Conservation (phyloP, 2,797 vertebrate species). For the Sebastes glaucus region DNA sequence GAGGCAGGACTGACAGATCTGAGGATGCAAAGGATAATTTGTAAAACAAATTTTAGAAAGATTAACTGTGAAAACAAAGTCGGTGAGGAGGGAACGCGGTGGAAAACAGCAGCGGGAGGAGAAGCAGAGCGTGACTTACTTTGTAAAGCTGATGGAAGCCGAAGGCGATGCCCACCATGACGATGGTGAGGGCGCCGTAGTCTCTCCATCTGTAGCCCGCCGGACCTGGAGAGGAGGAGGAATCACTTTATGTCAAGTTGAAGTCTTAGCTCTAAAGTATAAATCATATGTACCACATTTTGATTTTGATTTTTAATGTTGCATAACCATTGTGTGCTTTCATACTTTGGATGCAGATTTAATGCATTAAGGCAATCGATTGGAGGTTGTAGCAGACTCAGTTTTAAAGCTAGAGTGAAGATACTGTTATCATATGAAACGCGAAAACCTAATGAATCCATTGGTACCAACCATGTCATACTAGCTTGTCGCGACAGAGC, state of each 20-base stretch:
- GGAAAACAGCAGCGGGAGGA: neutral
- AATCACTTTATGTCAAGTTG: neutral
- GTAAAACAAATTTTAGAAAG: slow-evolving; percentile 38
- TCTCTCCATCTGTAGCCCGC: slow-evolving; percentile 93
- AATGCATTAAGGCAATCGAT: too few species aligned
- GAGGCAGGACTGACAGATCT: slow-evolving; percentile 53
- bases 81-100: neutral
- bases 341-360: neutral
- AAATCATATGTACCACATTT: neutral
- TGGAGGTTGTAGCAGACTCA: too few species aligned
- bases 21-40: slow-evolving; percentile 31
- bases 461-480: too few species aligned
- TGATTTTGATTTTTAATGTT: neutral
- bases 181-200: slow-evolving; percentile 93
- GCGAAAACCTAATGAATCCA: too few species aligned
- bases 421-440: too few species aligned
- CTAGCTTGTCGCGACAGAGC: too few species aligned
- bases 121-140: slow-evolving; percentile 71
- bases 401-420: too few species aligned
- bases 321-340: neutral
- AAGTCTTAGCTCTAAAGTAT: neutral
- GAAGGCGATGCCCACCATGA: slow-evolving; percentile 94
- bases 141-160: slow-evolving; percentile 97
- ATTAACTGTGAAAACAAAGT: slow-evolving; percentile 38
- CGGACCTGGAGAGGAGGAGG: slow-evolving; percentile 75